Conservation (phyloP, 2,888 invertebrate genomes). For the Nemurella pictetii region DNA sequence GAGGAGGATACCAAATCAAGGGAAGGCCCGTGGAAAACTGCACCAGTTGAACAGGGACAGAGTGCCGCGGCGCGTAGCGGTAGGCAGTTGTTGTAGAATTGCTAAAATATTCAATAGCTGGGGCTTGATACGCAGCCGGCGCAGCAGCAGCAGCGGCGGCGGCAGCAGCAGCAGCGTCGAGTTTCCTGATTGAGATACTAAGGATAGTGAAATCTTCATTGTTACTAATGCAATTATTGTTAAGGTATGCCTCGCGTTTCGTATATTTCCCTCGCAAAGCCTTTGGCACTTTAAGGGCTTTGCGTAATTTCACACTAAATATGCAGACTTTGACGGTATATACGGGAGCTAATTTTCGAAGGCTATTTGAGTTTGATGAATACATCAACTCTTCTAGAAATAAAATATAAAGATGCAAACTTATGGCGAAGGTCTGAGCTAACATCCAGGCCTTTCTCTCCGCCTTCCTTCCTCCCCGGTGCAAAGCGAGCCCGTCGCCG, state of each 20-base stretch:
- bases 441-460: background rate
- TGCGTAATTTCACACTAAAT: constrained; percentile 30
- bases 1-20: constrained; percentile 37
- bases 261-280: background rate
- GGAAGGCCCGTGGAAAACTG: constrained; percentile 34
- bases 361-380: constrained; percentile 9
- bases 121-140: constrained; percentile 4
- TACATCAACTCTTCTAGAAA: background rate
- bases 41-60: background rate
- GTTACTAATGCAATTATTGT: constrained; percentile 27
- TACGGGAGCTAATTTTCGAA: constrained; percentile 16
- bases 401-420: background rate
- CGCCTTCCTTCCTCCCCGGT: no score
- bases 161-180: background rate
- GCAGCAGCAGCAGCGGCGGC: background rate
- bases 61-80: background rate
- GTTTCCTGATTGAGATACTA: constrained; percentile 24
- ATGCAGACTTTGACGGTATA: constrained; percentile 23
- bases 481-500: background rate
- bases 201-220: constrained; percentile 19
- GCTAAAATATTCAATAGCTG: constrained; percentile 32
- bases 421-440: background rate
- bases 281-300: constrained; percentile 1
- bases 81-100: constrained; percentile 1
- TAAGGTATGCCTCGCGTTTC: constrained; percentile 18